phyloP scores from a whole-genome alignment of 2,888 invertebrate species.

The Drosophila ochracea region DNA sequence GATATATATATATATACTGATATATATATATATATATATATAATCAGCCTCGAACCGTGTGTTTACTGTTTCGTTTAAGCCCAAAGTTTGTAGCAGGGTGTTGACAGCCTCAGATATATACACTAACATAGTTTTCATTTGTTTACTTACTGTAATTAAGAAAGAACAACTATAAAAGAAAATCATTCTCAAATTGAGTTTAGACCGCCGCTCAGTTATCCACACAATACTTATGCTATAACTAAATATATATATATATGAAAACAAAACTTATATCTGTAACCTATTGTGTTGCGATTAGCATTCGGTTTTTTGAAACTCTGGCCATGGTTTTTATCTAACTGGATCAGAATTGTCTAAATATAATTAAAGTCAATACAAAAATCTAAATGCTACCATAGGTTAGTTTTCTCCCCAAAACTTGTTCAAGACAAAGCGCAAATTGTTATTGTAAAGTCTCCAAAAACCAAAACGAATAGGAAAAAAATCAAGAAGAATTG shows the following conservation, averaged over 20 bases:
- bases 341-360: conserved; percentile 26
- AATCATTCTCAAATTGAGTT: conserved; percentile 29
- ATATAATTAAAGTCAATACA: conserved; percentile 21
- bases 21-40: background rate
- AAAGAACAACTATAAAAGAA: conserved; percentile 4
- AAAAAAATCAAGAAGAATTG: conserved; percentile 20
- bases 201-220: conserved; percentile 38
- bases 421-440: conserved; percentile 69
- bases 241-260: conserved; percentile 11
- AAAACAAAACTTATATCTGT: conserved; percentile 15
- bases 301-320: conserved; percentile 12
- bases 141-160: conserved; percentile 24
- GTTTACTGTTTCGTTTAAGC: conserved; percentile 18
- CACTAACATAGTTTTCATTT: conserved; percentile 19
- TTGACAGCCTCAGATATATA: conserved; percentile 11
- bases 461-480: background rate
- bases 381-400: conserved; percentile 23
- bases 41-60: conserved; percentile 25
- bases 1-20: background rate
- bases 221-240: conserved; percentile 38
- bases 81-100: conserved; percentile 21
- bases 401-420: conserved; percentile 43
- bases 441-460: conserved; percentile 65
- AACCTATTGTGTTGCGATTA: conserved; percentile 27
- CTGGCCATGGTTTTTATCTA: conserved; percentile 21